Evolutionary conservation across 2,888 invertebrate genomes (phyloP).

Genomic region (Heliconius ismenius): DNA sequence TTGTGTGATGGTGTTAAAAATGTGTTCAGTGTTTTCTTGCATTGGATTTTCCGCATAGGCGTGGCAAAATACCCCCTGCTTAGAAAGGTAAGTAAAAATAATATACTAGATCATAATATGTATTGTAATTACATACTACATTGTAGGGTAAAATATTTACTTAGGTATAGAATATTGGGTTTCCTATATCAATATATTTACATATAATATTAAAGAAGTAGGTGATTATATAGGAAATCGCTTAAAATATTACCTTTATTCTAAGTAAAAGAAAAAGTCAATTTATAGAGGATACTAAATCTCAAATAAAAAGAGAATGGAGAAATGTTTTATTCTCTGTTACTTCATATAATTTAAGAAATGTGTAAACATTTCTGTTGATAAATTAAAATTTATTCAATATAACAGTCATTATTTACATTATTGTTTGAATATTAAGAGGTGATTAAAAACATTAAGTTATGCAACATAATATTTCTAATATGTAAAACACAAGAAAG

Average conservation of each 20-base stretch:
- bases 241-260: no score
- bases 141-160: no score
- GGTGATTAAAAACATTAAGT: not conserved
- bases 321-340: not conserved
- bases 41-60: conserved; percentile 54
- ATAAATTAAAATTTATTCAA: not conserved
- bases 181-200: no score
- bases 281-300: no score
- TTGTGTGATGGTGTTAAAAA: conserved; percentile 41
- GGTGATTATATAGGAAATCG: no score
- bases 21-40: conserved; percentile 35
- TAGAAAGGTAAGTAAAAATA: conserved; percentile 60
- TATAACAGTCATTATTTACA: not conserved
- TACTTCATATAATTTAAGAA: not conserved
- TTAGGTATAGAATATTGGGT: no score
- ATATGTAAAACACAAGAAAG: not conserved
- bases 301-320: no score
- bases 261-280: no score
- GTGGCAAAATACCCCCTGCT: conserved; percentile 54
- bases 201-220: no score
- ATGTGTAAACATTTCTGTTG: not conserved
- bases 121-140: no score
- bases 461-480: not conserved
- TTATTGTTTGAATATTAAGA: not conserved
- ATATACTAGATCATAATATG: conserved; percentile 5